Conservation (phyloP, 1,140 invertebrate species). For the Scaptomyza graminum region DNA sequence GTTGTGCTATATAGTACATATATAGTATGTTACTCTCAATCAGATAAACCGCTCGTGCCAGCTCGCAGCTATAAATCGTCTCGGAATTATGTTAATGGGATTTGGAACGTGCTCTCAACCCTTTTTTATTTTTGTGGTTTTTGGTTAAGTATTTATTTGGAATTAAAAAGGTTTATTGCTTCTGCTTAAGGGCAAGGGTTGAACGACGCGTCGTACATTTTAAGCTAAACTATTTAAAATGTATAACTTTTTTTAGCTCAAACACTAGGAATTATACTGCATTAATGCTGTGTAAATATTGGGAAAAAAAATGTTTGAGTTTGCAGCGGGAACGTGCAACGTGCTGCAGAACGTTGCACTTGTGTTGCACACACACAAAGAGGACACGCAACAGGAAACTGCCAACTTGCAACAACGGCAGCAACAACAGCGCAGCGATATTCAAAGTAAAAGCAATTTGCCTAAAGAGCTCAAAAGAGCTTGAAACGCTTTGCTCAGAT, state of each 20-base stretch:
- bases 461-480: constrained; percentile 58
- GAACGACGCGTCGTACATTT: no score
- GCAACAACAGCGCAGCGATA: constrained; percentile 6
- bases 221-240: not conserved
- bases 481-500: constrained; percentile 60
- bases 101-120: constrained; percentile 9
- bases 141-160: constrained; percentile 5
- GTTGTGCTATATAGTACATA: not conserved
- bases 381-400: constrained; percentile 3
- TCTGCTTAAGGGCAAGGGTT: not conserved
- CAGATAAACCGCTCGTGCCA: not conserved
- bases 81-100: constrained; percentile 18
- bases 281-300: not conserved
- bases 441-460: constrained; percentile 57
- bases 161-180: constrained; percentile 17
- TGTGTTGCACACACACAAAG: constrained; percentile 17
- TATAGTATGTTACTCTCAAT: not conserved
- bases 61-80: constrained; percentile 1
- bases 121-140: not conserved
- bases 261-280: not conserved
- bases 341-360: constrained; percentile 10
- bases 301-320: not conserved
- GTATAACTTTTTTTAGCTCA: no score
- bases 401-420: not conserved
- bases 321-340: not conserved